Evolutionary conservation across 2,113 vertebrate genomes (phyloP), one percentile per base, ranked within the genome.

Genomic region (Hippocampus abdominalis): DNA sequence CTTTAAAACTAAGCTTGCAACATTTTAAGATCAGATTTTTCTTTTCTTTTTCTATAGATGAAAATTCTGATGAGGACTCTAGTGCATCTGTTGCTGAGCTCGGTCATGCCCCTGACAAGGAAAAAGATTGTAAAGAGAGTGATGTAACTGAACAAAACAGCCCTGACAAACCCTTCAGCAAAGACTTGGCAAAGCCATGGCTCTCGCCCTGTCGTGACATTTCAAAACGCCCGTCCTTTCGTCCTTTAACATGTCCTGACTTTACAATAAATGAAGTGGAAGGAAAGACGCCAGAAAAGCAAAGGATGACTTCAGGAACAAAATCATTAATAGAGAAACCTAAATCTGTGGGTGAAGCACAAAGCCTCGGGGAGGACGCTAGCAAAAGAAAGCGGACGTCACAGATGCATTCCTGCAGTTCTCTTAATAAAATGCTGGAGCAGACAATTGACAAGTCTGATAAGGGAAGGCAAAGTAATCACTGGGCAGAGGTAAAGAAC

Each of bases 31-130:
- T 40, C 5, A 21, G 8, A 8, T 63, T 57, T 36, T 27, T 51
- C 64, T 36, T 36, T 36, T 36, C 63, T 48, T 46, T 20, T 18
- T 8, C 65, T 72, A 23, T 53, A 91, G 89, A 79, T 64, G 84
- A 90, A 44, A 74, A 82, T 29, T 75, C 86, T 0, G 81, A 85
- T 23, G 82, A 88, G 27, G 77, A 84, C 66, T 86, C 84, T 56
- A 74, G 54, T 70, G 57, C 39, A n/a, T 77, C 81, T 79, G 75
- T 67, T 78, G 74, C 83, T 70, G 81, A 79, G 48, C 74, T 63
- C 49, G 53, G 32, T 51, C 62, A 48, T 51, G 86, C 71, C 12
- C 73, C 80, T 36, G 73, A 79, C 29, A 83, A 86, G 11, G 84
- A 76, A 73, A 83, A 88, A 57, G 76, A 66, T 11, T 75, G 39